Conservation (phyloP, 1,140 invertebrate species). For the Gryllus bimaculatus region DNA sequence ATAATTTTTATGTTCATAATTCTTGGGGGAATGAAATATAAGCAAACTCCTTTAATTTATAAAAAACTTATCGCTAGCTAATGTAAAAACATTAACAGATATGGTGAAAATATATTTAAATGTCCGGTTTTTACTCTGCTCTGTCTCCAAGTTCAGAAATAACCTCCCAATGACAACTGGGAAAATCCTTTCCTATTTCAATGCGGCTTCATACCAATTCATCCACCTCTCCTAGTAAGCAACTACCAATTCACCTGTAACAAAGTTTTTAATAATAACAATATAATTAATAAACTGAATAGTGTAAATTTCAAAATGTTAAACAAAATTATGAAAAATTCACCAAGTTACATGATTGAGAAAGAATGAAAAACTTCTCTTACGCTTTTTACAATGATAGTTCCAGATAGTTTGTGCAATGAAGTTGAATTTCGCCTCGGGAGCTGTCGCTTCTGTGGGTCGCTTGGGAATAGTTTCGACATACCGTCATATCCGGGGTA, state of each 20-base stretch:
- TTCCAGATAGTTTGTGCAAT: conserved; percentile 79
- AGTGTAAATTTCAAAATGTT: no score
- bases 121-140: conserved; percentile 38
- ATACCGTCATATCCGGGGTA: conserved; percentile 63
- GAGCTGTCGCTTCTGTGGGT: conserved; percentile 72
- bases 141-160: conserved; percentile 53
- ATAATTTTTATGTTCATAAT: no score
- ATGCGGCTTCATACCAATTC: conserved; percentile 89
- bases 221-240: conserved; percentile 75
- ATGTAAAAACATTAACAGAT: no score
- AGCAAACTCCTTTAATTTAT: no score
- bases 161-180: conserved; percentile 76
- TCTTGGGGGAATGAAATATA: no score
- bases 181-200: conserved; percentile 76
- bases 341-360: neutral
- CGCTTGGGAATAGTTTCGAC: conserved; percentile 54
- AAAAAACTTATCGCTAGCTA: no score
- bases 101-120: no score
- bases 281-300: no score
- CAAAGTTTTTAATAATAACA: neutral
- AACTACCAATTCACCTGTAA: conserved; percentile 65
- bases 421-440: conserved; percentile 88
- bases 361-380: conserved; percentile 8
- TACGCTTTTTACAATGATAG: conserved; percentile 76
- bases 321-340: neutral